Percentiles rank a stretch among this genome's conserved stretches.
Evolutionary conservation across 1,140 invertebrate genomes (phyloP).

Genomic region (Pseudomyrmex concolor): DNA sequence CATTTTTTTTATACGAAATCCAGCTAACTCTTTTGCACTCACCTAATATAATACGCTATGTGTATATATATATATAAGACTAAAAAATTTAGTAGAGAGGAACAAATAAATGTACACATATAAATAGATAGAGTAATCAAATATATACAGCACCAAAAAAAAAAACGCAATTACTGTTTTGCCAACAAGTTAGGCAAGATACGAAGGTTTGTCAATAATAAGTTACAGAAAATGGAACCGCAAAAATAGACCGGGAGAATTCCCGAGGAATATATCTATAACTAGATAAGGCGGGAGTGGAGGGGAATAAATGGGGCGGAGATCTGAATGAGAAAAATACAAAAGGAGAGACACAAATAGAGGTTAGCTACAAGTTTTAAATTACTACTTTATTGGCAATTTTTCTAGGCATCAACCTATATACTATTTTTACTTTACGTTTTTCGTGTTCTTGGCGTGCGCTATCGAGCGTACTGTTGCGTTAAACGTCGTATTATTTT

Average conservation of each 20-base stretch:
- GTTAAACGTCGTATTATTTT: constrained; percentile 44
- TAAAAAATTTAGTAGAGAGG: constrained; percentile 6
- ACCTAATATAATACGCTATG: not conserved
- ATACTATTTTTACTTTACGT: constrained; percentile 75
- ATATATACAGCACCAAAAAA: constrained; percentile 60
- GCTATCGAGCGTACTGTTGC: constrained; percentile 62
- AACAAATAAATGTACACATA: constrained; percentile 23
- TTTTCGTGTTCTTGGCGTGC: constrained; percentile 66
- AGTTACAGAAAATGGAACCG: constrained; percentile 28
- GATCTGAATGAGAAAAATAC: constrained; percentile 74
- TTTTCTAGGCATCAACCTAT: constrained; percentile 83
- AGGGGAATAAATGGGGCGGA: not conserved
- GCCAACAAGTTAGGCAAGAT: constrained; percentile 55
- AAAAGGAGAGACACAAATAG: constrained; percentile 82
- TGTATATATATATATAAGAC: constrained; percentile 10
- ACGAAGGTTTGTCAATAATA: constrained; percentile 57
- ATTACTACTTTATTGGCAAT: constrained; percentile 85
- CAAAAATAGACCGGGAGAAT: not conserved
- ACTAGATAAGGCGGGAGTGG: not conserved
- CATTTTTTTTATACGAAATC: no score
- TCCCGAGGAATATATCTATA: constrained; percentile 7
- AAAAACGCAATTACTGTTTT: constrained; percentile 63
- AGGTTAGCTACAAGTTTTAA: constrained; percentile 85
- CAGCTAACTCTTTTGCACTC: no score
- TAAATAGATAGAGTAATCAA: constrained; percentile 44